Conservation (phyloP, 2,113 vertebrate species). For the Ceyx melanurus region DNA sequence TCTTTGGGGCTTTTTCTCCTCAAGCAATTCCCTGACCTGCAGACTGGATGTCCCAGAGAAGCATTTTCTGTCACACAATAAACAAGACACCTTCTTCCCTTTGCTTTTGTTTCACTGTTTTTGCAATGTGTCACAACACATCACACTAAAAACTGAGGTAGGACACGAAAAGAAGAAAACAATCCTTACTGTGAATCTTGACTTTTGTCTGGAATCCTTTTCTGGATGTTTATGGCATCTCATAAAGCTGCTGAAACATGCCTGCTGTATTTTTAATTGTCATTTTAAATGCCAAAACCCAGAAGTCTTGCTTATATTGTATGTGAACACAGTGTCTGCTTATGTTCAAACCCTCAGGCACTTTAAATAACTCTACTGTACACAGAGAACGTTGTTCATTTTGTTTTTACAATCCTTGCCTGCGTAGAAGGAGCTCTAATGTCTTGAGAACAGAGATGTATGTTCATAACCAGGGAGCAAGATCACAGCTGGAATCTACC, state of each 20-base stretch:
- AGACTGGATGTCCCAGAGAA: neutral
- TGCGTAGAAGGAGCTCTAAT: slow-evolving; percentile 50
- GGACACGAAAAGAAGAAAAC: neutral
- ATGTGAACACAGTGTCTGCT: slow-evolving; percentile 66
- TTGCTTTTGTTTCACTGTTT: neutral
- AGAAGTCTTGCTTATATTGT: slow-evolving; percentile 67
- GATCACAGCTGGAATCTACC: slow-evolving; percentile 62
- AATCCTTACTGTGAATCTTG: slow-evolving; percentile 11
- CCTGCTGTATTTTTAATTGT: slow-evolving; percentile 65
- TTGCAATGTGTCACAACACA: neutral
- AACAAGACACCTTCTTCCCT: neutral
- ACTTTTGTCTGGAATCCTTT: slow-evolving; percentile 30
- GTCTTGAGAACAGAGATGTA: slow-evolving; percentile 42
- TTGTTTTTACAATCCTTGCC: slow-evolving; percentile 74
- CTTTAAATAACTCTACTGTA: slow-evolving; percentile 75
- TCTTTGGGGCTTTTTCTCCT: neutral
- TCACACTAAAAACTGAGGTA: neutral
- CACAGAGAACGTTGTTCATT: slow-evolving; percentile 75
- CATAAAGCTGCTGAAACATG: slow-evolving; percentile 57
- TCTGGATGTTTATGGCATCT: slow-evolving; percentile 37
- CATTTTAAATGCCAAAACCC: slow-evolving; percentile 65
- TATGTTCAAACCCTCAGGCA: slow-evolving; percentile 76
- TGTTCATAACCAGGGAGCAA: slow-evolving; percentile 49
- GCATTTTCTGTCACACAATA: neutral
- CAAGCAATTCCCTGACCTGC: neutral